Evolutionary conservation across 2,797 vertebrate genomes (phyloP), one percentile per base, ranked within the genome.

Genomic region (Apodemus agrarius): DNA sequence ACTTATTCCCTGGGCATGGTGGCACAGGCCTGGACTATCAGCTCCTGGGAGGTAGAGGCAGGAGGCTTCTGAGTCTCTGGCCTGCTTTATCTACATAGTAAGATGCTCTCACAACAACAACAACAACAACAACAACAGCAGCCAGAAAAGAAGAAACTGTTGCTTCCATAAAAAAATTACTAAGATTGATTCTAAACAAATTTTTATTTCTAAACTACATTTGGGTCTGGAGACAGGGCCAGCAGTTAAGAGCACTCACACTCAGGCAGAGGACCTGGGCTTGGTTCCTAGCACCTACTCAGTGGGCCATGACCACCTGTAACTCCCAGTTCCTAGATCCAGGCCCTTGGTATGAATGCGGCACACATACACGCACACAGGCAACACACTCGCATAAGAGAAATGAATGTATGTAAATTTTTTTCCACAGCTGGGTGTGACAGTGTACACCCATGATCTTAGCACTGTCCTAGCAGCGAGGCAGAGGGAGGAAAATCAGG

Each of bases 201-300:
- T 37, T 94, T 96, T 94, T 82, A 13, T 89, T 69, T 95, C 90
- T 61, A 72, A 94, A 95, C 63, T 67, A 78, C 87, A 90, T 85
- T 75, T 26, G 49, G 22, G 21, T 6, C 26, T 76, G 31, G 40
- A 61, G 54, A 78, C 31, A 49, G 9, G 72, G 74, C 49, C 40
- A 79, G 43, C 54, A 43, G 72, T 26, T 61, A 9, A 76, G 57
- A 78, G 21, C 43, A n/a, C 63, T n/a, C 49, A 46, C 1, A 21
- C 37, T 24, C 37, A 24, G 24, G 21, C 72, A 74, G 21, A 24
- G 37, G 72, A 22, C 72, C 21, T 74, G 19, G 10, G n/a, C 22
- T 37, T 12, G 21, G 19, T 12, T 74, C 72, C 4, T 12, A 40
- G 72, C 72, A 24, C 37, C 72, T 40, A n/a, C 17, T 31, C 31